These are phyloP conservation scores for Enteromius radiatus DNA, from an alignment of 2,797 vertebrate genomes.

Conservation along the genomic window DNA sequence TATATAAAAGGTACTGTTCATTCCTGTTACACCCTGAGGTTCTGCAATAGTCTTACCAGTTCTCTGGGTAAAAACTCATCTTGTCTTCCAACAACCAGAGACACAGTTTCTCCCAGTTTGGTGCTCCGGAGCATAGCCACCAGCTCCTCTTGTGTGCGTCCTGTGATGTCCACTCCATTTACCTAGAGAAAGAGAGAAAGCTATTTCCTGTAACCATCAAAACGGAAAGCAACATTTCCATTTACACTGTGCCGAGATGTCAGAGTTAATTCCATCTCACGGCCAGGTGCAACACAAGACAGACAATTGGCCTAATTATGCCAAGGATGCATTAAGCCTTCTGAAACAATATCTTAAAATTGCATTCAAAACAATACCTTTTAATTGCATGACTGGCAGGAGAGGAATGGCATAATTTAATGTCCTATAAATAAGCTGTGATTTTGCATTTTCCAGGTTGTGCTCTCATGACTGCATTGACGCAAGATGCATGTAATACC, in stretches of 20 bases:
- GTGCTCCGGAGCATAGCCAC: conserved; percentile 94
- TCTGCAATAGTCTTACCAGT: conserved; percentile 78
- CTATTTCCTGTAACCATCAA: conserved; percentile 9
- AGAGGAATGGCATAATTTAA: neutral
- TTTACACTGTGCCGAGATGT: neutral
- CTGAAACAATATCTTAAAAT: conserved; percentile 9
- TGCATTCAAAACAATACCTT: conserved; percentile 1
- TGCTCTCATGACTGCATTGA: neutral
- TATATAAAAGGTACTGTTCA: neutral
- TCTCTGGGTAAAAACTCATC: conserved; percentile 92
- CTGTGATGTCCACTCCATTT: conserved; percentile 88
- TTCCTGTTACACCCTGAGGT: neutral
- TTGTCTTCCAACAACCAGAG: conserved; percentile 84
- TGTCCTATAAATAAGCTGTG: conserved; percentile 12
- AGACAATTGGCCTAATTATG: neutral
- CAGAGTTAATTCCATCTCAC: neutral
- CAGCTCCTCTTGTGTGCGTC: conserved; percentile 90
- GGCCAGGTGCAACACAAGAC: neutral
- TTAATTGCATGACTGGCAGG: neutral
- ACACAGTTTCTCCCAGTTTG: conserved; percentile 88
- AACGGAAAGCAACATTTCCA: neutral
- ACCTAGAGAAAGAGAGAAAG: conserved; percentile 74
- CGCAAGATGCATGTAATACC: conserved; percentile 71
- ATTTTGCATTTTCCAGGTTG: neutral
- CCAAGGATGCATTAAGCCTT: neutral